Evolutionary conservation across 2,113 vertebrate species (phyloP).

Genomic region (Saccopteryx leptura): DNA sequence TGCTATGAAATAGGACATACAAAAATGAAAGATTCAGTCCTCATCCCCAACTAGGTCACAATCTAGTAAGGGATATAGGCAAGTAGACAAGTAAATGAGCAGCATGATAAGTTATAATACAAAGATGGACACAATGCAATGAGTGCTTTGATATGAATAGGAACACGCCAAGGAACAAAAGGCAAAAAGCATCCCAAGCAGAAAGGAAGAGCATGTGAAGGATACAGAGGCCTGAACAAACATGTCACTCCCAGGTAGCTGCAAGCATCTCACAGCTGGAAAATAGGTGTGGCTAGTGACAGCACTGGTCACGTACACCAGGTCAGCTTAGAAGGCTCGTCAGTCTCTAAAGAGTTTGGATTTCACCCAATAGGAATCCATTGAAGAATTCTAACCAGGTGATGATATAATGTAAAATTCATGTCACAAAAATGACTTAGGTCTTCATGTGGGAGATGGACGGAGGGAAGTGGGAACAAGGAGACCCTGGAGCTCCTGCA

Average conservation of each 20-base stretch:
- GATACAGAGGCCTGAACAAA: neutral
- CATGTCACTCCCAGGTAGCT: neutral
- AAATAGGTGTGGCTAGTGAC: neutral
- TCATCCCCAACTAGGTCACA: conserved; percentile 40
- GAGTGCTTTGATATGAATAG: neutral
- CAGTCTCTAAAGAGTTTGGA: neutral
- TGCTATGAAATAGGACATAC: neutral
- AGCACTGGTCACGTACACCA: neutral
- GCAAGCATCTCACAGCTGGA: neutral
- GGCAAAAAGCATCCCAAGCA: neutral
- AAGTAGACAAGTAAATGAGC: neutral
- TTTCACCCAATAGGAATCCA: neutral
- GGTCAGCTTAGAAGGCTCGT: neutral
- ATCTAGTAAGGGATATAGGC: neutral
- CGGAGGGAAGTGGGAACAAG: neutral
- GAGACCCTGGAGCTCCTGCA: neutral
- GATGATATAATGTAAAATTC: neutral
- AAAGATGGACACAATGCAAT: neutral
- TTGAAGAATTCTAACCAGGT: neutral
- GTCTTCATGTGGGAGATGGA: neutral
- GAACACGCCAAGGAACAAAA: conserved; percentile 5
- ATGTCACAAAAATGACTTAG: neutral
- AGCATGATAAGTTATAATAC: neutral
- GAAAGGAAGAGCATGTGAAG: neutral
- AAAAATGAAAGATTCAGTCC: conserved; percentile 31